A percentile compares a stretch with the other conserved stretches of the same genome.
Conservation (phyloP, 2,888 invertebrate species). For the Ormyrus nitidulus region DNA sequence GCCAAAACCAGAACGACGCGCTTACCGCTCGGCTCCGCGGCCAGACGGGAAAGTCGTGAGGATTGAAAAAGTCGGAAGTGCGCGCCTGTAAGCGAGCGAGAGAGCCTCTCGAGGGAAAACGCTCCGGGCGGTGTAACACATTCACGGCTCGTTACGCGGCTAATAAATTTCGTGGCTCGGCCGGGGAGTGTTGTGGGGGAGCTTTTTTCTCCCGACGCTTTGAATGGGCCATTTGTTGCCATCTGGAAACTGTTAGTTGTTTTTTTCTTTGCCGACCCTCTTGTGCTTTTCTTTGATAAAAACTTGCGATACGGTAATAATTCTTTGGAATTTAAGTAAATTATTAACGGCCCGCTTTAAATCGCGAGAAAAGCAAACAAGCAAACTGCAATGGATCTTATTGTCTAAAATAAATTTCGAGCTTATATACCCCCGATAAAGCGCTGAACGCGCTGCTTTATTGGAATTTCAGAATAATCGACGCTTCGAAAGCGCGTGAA, state of each 20-base stretch:
- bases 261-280: too few relatives aligned
- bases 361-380: too few relatives aligned
- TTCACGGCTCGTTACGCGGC: constrained; percentile 39
- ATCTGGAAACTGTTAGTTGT: not conserved
- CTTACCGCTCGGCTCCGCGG: not conserved
- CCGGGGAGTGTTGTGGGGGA: not conserved
- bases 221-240: too few relatives aligned
- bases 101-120: constrained; percentile 5
- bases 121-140: constrained; percentile 30
- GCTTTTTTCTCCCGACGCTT: constrained; percentile 3
- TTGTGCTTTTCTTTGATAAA: too few relatives aligned
- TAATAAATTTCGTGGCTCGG: constrained; percentile 29
- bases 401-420: too few relatives aligned
- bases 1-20: not conserved
- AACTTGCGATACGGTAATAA: too few relatives aligned
- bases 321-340: too few relatives aligned
- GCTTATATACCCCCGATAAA: not conserved
- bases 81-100: not conserved
- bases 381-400: not conserved
- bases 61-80: not conserved
- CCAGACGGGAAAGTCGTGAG: not conserved
- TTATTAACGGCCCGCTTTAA: too few relatives aligned
- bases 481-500: not conserved
- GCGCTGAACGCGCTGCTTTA: too few relatives aligned
- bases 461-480: too few relatives aligned